Conservation (phyloP, 2,888 invertebrate species). For the Arrhopalites spinosus region DNA sequence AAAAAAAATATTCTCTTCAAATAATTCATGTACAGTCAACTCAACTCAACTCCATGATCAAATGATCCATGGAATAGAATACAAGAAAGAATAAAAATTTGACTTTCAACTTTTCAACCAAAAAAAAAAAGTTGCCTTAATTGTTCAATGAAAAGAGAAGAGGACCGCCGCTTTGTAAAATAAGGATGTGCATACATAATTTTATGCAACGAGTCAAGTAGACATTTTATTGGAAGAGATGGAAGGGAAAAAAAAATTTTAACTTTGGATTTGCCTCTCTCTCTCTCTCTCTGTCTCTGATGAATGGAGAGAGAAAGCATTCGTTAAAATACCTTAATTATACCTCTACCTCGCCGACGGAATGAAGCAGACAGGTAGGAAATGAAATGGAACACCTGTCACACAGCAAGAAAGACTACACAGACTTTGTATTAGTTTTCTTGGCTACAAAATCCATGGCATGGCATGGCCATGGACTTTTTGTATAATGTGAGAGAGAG, state of each 20-base stretch:
- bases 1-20: too few relatives aligned
- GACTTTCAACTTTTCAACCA: too few relatives aligned
- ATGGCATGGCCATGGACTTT: too few relatives aligned
- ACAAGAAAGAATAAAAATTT: too few relatives aligned
- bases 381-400: constrained; percentile 53
- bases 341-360: constrained; percentile 8
- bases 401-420: constrained; percentile 21
- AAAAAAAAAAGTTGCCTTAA: constrained; percentile 4
- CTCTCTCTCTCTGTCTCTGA: background rate
- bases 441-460: too few relatives aligned
- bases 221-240: background rate
- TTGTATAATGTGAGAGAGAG: too few relatives aligned
- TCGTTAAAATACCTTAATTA: constrained; percentile 38
- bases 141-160: too few relatives aligned
- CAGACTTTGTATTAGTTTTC: background rate
- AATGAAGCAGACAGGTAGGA: constrained; percentile 34
- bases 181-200: background rate
- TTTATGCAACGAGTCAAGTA: background rate
- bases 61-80: too few relatives aligned
- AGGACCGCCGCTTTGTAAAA: too few relatives aligned
- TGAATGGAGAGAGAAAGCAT: background rate
- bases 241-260: background rate
- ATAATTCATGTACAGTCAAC: too few relatives aligned
- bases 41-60: too few relatives aligned
- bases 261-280: background rate